Conservation (phyloP, 1,140 invertebrate genomes). For the Theocolax elegans region DNA sequence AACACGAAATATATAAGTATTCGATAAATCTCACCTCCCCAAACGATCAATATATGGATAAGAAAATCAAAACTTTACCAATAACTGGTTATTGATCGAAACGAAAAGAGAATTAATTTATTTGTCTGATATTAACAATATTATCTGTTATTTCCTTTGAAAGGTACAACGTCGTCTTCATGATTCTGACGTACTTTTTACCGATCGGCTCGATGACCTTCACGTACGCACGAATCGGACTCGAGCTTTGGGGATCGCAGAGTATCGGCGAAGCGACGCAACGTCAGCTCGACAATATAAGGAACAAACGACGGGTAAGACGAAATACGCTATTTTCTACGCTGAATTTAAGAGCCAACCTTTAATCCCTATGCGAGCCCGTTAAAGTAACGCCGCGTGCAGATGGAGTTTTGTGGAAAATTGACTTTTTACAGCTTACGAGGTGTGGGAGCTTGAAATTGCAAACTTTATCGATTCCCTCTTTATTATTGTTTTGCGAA, state of each 20-base stretch:
- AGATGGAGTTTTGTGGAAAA: not conserved
- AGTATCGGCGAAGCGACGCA: slow-evolving; percentile 95
- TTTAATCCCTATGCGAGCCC: not conserved
- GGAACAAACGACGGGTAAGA: slow-evolving; percentile 91
- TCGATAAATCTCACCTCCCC: too few relatives aligned
- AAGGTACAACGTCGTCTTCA: slow-evolving; percentile 90
- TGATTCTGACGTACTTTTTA: slow-evolving; percentile 92
- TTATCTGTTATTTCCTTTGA: slow-evolving; percentile 41
- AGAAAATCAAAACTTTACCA: too few relatives aligned
- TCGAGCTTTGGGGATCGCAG: slow-evolving; percentile 94
- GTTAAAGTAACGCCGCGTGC: not conserved
- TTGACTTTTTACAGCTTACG: not conserved
- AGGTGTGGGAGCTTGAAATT: too few relatives aligned
- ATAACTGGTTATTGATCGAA: too few relatives aligned
- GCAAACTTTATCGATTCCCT: too few relatives aligned
- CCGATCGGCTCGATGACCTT: slow-evolving; percentile 92
- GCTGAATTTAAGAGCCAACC: not conserved
- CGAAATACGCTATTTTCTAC: not conserved
- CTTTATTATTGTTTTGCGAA: too few relatives aligned
- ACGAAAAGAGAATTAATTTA: too few relatives aligned
- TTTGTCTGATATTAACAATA: too few relatives aligned
- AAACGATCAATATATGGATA: too few relatives aligned
- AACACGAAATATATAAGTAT: too few relatives aligned
- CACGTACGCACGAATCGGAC: slow-evolving; percentile 90
- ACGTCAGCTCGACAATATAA: slow-evolving; percentile 88